A percentile compares a stretch with the other conserved stretches of the same genome.
Evolutionary conservation across 1,140 invertebrate genomes (phyloP).

Genomic region (Zophobas morio): DNA sequence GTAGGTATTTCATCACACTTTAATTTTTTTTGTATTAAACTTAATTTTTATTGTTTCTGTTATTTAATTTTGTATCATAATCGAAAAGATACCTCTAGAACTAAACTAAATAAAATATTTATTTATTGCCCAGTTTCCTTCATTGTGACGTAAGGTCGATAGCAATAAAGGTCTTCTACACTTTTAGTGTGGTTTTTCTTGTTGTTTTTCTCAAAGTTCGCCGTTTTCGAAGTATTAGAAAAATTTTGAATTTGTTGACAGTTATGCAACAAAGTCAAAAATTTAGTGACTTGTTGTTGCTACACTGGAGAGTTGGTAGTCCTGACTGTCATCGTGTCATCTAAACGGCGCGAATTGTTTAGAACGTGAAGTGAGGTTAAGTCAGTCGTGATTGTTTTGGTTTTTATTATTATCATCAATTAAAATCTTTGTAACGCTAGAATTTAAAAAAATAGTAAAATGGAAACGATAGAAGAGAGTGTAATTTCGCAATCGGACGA

Average conservation of each 20-base stretch:
- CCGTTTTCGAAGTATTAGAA: background rate
- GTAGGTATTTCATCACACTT: conserved; percentile 46
- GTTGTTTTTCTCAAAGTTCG: too few relatives aligned
- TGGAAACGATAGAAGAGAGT: conserved; percentile 9
- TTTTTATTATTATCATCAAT: background rate
- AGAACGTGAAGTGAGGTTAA: background rate
- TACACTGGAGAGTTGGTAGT: background rate
- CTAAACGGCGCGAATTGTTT: background rate
- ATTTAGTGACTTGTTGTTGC: too few relatives aligned
- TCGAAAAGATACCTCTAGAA: conserved; percentile 48
- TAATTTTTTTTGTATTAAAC: conserved; percentile 38
- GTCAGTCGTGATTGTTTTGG: background rate
- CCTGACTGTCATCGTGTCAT: background rate
- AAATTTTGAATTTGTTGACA: background rate
- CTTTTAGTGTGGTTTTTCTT: background rate
- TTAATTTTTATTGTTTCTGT: conserved; percentile 47
- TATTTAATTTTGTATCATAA: conserved; percentile 49
- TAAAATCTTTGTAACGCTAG: background rate
- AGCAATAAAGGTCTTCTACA: conserved; percentile 31
- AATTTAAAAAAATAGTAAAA: conserved; percentile 7
- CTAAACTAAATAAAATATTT: conserved; percentile 47
- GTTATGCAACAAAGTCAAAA: background rate
- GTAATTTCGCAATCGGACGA: conserved; percentile 15
- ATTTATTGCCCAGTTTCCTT: conserved; percentile 41
- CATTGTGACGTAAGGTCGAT: conserved; percentile 28